phyloP scores from a whole-genome alignment of 1,140 invertebrate genomes.

The Lepidurus apus region DNA sequence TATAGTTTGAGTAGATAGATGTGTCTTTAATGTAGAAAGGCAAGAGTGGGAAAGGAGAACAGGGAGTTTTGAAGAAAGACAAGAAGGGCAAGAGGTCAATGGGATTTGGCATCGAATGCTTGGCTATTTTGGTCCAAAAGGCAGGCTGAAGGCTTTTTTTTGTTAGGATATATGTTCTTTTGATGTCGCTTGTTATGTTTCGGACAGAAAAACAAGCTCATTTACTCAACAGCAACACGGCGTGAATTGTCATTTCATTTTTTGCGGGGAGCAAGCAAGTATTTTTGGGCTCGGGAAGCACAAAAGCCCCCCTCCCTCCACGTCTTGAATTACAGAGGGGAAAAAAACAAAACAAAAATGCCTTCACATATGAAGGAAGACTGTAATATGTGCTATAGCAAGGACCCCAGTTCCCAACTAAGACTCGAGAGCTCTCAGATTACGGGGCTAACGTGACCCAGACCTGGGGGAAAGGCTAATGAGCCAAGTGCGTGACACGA shows the following conservation, averaged over 20 bases:
- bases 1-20: too few relatives aligned
- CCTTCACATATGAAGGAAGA: conserved; percentile 2
- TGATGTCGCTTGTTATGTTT: not conserved
- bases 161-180: not conserved
- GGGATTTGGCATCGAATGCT: not conserved
- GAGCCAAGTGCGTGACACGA: conserved; percentile 15
- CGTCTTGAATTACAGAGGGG: conserved; percentile 15
- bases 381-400: not conserved
- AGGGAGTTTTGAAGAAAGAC: not conserved
- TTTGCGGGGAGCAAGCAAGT: not conserved
- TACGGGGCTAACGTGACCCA: conserved; percentile 8
- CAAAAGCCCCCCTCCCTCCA: not conserved
- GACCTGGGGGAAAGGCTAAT: conserved; percentile 13
- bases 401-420: not conserved
- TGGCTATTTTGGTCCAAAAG: not conserved
- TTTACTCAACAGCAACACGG: not conserved
- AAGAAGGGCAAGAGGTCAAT: not conserved
- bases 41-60: not conserved
- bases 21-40: too few relatives aligned
- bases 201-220: not conserved
- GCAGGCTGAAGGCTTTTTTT: not conserved
- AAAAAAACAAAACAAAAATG: not conserved
- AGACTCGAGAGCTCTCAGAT: not conserved
- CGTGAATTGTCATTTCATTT: not conserved
- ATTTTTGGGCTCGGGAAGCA: not conserved